phyloP scores from a whole-genome alignment of 92 coral and sea anemone genomes.

The Zoanthus solanderi region DNA sequence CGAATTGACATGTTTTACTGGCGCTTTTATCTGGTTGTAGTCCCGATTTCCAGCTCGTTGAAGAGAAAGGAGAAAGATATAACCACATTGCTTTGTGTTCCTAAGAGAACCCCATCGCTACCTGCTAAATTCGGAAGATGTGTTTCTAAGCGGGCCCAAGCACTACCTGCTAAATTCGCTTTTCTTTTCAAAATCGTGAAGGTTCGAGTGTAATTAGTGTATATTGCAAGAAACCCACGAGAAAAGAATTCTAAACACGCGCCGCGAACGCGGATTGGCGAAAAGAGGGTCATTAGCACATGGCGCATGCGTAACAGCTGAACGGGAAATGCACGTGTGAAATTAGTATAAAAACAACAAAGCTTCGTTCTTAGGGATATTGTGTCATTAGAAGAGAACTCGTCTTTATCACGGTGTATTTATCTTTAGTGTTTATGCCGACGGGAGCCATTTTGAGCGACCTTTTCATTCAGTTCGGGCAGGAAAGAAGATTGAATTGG shows the following conservation, averaged over 20 bases:
- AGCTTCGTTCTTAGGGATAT: constrained; percentile 99
- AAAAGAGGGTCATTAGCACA: constrained; percentile 74
- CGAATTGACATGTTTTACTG: neutral
- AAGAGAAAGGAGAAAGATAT: neutral
- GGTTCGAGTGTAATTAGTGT: constrained; percentile 90
- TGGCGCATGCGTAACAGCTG: constrained; percentile 93
- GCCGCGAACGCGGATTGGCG: constrained; percentile 97
- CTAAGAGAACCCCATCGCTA: constrained; percentile 1
- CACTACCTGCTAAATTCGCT: constrained; percentile 28
- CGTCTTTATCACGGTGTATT: constrained; percentile 90
- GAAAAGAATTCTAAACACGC: constrained; percentile 99
- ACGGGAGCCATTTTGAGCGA: constrained; percentile 78
- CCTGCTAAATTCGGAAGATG: constrained; percentile 14
- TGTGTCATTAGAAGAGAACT: constrained; percentile 96
- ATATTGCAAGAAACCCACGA: constrained; percentile 94
- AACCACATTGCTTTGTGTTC: neutral
- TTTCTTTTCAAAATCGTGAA: constrained; percentile 83
- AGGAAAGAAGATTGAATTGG: constrained; percentile 71
- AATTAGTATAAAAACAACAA: constrained; percentile 99
- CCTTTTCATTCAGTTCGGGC: constrained; percentile 68
- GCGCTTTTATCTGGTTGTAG: neutral
- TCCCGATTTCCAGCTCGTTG: neutral
- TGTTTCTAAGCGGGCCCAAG: constrained; percentile 17
- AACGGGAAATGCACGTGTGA: constrained; percentile 99
- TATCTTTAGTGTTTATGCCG: constrained; percentile 93